Evolutionary conservation across 2,113 vertebrate species (phyloP), one percentile per base, ranked within the genome.

Genomic region (Patagioenas fasciata): DNA sequence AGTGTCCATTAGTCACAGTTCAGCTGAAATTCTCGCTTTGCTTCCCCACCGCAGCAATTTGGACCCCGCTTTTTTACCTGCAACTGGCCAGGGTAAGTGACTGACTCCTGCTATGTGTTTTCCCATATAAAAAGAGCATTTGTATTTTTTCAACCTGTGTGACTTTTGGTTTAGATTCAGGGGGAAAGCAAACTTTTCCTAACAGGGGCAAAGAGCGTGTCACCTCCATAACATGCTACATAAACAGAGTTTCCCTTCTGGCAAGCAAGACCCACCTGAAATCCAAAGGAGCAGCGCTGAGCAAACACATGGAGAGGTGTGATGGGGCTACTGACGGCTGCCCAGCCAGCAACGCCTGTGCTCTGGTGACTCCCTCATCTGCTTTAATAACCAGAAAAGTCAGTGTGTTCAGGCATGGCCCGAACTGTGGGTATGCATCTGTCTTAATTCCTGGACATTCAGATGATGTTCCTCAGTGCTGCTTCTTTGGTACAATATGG

Each of bases 201-300:
- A 91, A 65, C 44, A 78, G 53, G 77, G 83, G 80, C 85, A 95
- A 80, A 86, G 95, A 95, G 90, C 61, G 7, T 88, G 85, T 91
- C 82, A 91, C 91, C 94, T 95, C 93, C 83, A 84, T 94, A 95
- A 75, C 72, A 87, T 74, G 90, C 90, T 75, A 86, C 85, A 97
- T 94, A 96, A 94, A 96, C 86, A 95, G 75, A 70, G 91, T 44
- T 90, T 92, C 77, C 83, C 80, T 93, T 24, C 85, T 86, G 93
- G 88, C 91, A 90, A 84, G 82, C 31, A 47, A 86, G 56, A 90
- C 88, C 82, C 83, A 92, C 95, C 92, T 92, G 95, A 96, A 96
- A 93, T 9, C 83, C 69, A 83, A 56, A 90, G 80, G 64, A 84
- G 57, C 50, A 66, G 64, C 0, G 0, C 50, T 73, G 85, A 65